Base-by-base conservation (phyloP, 1,140 invertebrate genomes). In the Drosophila bocqueti region DNA sequence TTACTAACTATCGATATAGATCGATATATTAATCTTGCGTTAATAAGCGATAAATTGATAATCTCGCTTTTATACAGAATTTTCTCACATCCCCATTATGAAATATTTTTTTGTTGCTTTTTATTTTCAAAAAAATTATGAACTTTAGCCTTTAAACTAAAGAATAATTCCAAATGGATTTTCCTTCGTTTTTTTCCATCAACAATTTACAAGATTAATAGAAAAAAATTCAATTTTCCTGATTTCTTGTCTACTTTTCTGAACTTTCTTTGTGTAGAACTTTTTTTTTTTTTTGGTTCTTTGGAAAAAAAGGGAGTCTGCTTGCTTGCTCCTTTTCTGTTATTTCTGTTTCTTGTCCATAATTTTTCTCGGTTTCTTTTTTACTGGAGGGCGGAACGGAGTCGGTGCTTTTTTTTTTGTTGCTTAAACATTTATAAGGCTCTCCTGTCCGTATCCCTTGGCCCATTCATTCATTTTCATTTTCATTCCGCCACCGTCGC, bases 391-490 rank as follows among this genome's bases (percentile, higher is more conserved):
- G 45, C n/a, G 24, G 62, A 34, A 52, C 49, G 49, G 29, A 52
- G 10, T 52, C 26, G 29, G 29, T 18, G 50, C 6, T 52, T 55
- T 47, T 66, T 57, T 60, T 66, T 57, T 57, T 60, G 46, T 66
- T 15, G 47, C 62, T 76, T 54, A 76, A 67, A 67, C 72, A 77
- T 76, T 76, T 77, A 76, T 76, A 76, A 76, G 74, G 72, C 13
- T 45, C 72, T 43, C 18, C 62, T 71, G 67, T 71, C 64, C 38
- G 49, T 34, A 38, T 26, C 24, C 47, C 16, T 45, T 36, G 64
- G 34, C 49, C 65, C 59, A 65, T 79, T 72, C 75, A 81, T 81
- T 79, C 79, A 82, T 68, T 83, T 55, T 76, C 67, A 84, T 71
- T 84, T 63, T 52, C 54, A 60, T 58, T 47, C 46, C 47, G 31